Conservation (phyloP, 2,113 vertebrate genomes). For the Archocentrus centrarchus region DNA sequence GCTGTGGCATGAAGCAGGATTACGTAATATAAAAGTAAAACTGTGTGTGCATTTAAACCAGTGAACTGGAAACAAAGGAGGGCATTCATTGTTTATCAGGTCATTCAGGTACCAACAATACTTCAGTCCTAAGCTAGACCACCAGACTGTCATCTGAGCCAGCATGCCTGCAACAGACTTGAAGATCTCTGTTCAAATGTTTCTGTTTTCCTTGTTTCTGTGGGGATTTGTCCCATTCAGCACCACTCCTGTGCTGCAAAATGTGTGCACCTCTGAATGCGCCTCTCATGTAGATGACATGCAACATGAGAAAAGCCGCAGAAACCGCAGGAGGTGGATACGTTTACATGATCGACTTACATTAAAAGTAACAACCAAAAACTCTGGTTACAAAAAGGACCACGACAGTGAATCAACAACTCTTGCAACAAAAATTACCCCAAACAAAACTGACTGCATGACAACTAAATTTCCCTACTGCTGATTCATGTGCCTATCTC, state of each 20-base stretch:
- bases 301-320: conserved; percentile 1
- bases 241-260: background rate
- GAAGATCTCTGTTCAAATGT: conserved; percentile 7
- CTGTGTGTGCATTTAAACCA: conserved; percentile 32
- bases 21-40: conserved; percentile 44
- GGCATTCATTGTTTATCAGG: conserved; percentile 66
- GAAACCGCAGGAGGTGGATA: background rate
- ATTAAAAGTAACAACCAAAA: background rate
- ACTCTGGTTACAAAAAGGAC: background rate
- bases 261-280: background rate
- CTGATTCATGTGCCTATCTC: background rate
- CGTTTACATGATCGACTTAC: background rate
- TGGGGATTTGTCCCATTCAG: background rate
- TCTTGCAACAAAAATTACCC: background rate
- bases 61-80: conserved; percentile 59
- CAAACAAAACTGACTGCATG: background rate
- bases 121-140: conserved; percentile 35
- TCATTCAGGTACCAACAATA: conserved; percentile 62
- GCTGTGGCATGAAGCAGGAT: conserved; percentile 15
- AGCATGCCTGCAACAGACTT: conserved; percentile 26
- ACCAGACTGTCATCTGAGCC: conserved; percentile 61
- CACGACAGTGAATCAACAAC: background rate
- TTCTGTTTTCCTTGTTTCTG: background rate
- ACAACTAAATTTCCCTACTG: background rate
- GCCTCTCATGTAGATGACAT: background rate